Percentiles rank a stretch among this genome's conserved stretches.
Conservation (phyloP, 2,113 vertebrate genomes). For the Lophura nycthemera region DNA sequence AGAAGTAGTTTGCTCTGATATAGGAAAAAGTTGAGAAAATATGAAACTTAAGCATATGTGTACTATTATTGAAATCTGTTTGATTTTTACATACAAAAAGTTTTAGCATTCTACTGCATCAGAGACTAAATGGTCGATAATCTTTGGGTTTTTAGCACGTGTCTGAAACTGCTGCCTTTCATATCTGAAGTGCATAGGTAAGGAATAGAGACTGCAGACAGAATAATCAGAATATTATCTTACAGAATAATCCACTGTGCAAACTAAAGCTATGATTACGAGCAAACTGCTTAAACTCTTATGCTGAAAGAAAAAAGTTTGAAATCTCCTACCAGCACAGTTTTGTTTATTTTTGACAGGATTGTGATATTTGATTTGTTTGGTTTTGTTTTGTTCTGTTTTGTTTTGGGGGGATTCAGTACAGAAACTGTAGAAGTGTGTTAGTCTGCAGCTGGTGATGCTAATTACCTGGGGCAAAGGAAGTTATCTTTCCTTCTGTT, state of each 20-base stretch:
- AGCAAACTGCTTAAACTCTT: not conserved
- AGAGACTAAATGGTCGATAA: not conserved
- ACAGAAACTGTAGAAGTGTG: not conserved
- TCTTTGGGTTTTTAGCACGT: not conserved
- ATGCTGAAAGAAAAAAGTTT: not conserved
- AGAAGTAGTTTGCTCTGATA: not conserved
- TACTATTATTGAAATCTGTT: not conserved
- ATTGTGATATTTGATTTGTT: not conserved
- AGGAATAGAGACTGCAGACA: not conserved
- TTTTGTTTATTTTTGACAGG: not conserved
- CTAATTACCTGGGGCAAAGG: not conserved
- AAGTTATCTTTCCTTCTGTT: not conserved
- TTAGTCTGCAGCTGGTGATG: not conserved
- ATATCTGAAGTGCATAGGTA: not conserved
- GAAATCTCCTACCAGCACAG: not conserved
- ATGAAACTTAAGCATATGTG: not conserved
- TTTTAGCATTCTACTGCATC: not conserved
- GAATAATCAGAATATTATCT: no score
- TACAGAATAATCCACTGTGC: not conserved
- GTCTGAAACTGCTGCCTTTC: not conserved
- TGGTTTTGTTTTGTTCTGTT: not conserved
- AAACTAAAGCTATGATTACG: not conserved
- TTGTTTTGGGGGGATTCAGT: not conserved
- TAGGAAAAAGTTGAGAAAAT: not conserved
- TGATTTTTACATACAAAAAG: not conserved